Conservation (phyloP, 2,888 invertebrate genomes). For the Dicyrtomina minuta region DNA sequence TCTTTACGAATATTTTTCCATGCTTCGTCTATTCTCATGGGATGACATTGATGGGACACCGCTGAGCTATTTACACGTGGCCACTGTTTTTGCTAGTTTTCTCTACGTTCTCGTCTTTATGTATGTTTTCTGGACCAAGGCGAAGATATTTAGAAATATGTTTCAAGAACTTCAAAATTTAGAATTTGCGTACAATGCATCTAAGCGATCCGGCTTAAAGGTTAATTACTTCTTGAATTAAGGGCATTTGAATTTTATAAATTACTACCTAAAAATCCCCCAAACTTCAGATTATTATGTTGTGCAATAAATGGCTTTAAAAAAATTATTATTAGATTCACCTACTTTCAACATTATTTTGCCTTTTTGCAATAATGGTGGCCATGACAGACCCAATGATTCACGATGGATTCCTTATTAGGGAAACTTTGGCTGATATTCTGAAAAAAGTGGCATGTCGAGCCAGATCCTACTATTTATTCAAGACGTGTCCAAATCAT, state of each 20-base stretch:
- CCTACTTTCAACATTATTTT: constrained; percentile 17
- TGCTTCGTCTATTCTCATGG: neutral
- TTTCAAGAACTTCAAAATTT: constrained; percentile 11
- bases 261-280: too few relatives aligned
- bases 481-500: neutral
- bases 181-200: neutral
- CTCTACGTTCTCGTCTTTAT: constrained; percentile 22
- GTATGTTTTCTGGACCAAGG: constrained; percentile 18
- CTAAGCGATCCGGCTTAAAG: neutral
- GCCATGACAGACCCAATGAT: constrained; percentile 21
- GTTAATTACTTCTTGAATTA: too few relatives aligned
- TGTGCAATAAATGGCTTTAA: too few relatives aligned
- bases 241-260: too few relatives aligned
- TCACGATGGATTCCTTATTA: constrained; percentile 14
- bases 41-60: constrained; percentile 23
- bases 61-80: constrained; percentile 21
- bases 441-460: neutral
- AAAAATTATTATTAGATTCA: constrained; percentile 4
- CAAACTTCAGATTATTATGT: too few relatives aligned
- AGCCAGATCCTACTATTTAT: constrained; percentile 22
- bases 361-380: constrained; percentile 9
- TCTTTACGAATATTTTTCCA: constrained; percentile 19
- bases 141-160: neutral
- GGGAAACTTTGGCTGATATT: neutral
- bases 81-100: constrained; percentile 20